phyloP scores from a whole-genome alignment of 2,888 invertebrate genomes.

The Leptothorax acervorum region DNA sequence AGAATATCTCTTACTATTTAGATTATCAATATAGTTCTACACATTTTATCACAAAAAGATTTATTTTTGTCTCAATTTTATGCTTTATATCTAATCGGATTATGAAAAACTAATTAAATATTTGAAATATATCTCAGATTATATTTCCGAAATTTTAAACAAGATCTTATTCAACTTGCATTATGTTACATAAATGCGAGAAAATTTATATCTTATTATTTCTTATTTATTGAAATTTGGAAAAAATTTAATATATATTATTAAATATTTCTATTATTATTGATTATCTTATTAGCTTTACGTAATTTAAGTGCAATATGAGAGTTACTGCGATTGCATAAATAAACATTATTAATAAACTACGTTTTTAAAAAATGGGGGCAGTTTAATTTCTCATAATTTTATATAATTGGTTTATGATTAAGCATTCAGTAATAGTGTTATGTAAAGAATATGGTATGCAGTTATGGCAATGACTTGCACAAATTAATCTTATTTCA shows the following conservation, averaged over 20 bases:
- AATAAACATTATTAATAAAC: background rate
- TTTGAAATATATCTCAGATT: conserved; percentile 1
- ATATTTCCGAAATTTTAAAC: background rate
- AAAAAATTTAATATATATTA: conserved; percentile 1
- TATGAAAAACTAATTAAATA: background rate
- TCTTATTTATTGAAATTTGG: background rate
- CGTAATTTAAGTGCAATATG: background rate
- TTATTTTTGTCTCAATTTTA: background rate
- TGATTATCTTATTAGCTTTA: background rate
- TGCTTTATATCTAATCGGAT: background rate
- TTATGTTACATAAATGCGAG: background rate
- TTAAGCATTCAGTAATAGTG: conserved; percentile 18
- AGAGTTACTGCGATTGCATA: background rate
- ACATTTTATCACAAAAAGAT: background rate
- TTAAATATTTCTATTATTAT: background rate
- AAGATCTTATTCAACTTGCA: background rate
- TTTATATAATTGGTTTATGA: background rate
- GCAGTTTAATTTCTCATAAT: background rate
- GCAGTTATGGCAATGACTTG: conserved; percentile 34
- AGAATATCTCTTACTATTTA: background rate
- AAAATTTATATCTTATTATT: background rate
- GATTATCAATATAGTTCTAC: background rate
- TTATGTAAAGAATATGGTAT: background rate
- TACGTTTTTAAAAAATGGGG: background rate
- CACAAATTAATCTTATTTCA: conserved; percentile 34